Evolutionary conservation across 92 coral and sea anemone genomes (phyloP), one percentile per base, ranked within the genome.

Genomic region (Palythoa grandiflora): DNA sequence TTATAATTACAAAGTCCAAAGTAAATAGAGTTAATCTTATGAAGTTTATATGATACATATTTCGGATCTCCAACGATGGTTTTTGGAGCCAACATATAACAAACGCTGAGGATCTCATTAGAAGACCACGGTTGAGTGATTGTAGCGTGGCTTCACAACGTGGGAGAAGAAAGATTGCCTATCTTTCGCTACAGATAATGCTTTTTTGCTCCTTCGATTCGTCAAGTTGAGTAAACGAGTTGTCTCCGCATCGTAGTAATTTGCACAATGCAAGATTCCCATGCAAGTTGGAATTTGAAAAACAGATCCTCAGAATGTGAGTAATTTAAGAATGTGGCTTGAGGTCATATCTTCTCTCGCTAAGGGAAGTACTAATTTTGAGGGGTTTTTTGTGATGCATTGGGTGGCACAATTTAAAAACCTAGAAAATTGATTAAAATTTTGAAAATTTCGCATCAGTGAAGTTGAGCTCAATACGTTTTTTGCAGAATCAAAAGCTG

Each of bases 11-110:
- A 48, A 47, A 59, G 39, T 48, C 37, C 20, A 66, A 37, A 81
- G 86, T 81, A 81, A 81, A 81, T 71, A 81, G 75, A 81, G 60
- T 81, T 81, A 81, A 81, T 81, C 86, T 81, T 68, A 63, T 81
- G 75, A 81, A 81, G 86, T 81, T 66, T 81, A 65, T 13, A 65
- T 21, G 75, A 66, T 81, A 21, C 74, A 53, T 38, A 66, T 70
- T 48, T 81, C 47, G 86, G 59, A 54, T 53, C 66, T 63, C 14
- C 20, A 44, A 68, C 48, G 75, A 66, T 81, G 75, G 38, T 10
- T 77, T 81, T 80, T 65, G 85, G n/a, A 61, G 85, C 38, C 38
- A 80, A 39, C 50, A 14, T 54, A 19, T 40, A 28, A 66, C 53
- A n/a, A 59, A 44, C 48, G 38, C 37, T 0, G 60, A 44, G 21